These are phyloP conservation scores for Passer domesticus DNA, from an alignment of 2,113 vertebrate genomes.

Conservation along the genomic window DNA sequence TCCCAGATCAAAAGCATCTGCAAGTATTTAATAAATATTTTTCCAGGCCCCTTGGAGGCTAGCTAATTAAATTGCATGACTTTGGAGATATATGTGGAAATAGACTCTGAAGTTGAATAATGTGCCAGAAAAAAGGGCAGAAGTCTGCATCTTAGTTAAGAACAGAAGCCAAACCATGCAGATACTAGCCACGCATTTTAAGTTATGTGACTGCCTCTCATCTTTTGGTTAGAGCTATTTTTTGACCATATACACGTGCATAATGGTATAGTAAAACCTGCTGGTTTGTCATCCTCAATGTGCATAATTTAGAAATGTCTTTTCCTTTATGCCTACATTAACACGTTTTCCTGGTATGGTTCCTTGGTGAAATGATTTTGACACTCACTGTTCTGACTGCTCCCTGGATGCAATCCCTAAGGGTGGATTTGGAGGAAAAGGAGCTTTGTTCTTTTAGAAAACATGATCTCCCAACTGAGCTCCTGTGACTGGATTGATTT, in stretches of 20 bases:
- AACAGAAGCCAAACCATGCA: neutral
- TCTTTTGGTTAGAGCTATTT: neutral
- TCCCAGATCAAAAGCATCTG: constrained; percentile 17
- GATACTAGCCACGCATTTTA: neutral
- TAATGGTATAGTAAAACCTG: neutral
- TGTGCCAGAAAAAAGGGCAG: neutral
- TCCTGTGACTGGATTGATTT: neutral
- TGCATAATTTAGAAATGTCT: neutral
- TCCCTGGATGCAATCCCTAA: neutral
- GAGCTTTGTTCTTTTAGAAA: neutral
- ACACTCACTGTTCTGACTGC: neutral
- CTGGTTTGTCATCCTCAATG: neutral
- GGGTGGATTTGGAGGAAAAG: neutral
- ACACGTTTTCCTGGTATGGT: neutral
- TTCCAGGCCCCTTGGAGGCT: neutral
- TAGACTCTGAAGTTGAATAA: neutral
- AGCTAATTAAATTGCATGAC: neutral
- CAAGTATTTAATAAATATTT: neutral
- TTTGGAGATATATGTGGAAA: neutral
- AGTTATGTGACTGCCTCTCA: neutral
- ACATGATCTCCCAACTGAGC: neutral
- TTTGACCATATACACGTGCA: neutral
- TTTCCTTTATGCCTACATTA: neutral
- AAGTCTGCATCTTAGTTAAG: neutral
- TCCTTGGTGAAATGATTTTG: neutral